Evolutionary conservation across 2,113 vertebrate species (phyloP).

Genomic region (Caranx ignobilis): DNA sequence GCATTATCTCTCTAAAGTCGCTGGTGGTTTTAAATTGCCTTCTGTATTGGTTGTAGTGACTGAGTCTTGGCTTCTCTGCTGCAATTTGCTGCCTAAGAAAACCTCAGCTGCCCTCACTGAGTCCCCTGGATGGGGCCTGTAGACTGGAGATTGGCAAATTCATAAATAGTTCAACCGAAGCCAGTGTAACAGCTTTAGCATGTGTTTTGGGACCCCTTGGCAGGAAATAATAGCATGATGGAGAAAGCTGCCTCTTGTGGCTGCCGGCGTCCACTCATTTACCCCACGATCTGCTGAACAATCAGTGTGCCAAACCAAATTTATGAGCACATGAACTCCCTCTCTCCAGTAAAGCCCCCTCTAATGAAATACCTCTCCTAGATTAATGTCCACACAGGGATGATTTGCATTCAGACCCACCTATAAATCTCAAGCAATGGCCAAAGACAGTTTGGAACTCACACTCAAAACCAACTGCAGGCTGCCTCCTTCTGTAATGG

Average conservation of each 20-base stretch:
- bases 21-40: slow-evolving; percentile 26
- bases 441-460: slow-evolving; percentile 66
- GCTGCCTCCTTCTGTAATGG: slow-evolving; percentile 40
- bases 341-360: slow-evolving; percentile 65
- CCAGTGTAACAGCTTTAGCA: slow-evolving; percentile 53
- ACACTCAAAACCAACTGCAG: slow-evolving; percentile 59
- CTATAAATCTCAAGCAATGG: slow-evolving; percentile 74
- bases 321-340: slow-evolving; percentile 71
- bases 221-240: slow-evolving; percentile 63
- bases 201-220: slow-evolving; percentile 63
- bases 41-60: slow-evolving; percentile 24
- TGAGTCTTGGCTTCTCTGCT: slow-evolving; percentile 37
- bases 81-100: slow-evolving; percentile 52
- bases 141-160: slow-evolving; percentile 59
- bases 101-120: slow-evolving; percentile 43
- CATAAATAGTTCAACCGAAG: slow-evolving; percentile 63
- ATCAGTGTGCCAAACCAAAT: slow-evolving; percentile 78
- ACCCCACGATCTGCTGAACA: slow-evolving; percentile 77
- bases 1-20: not conserved
- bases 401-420: slow-evolving; percentile 77
- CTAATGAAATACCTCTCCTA: slow-evolving; percentile 77
- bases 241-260: slow-evolving; percentile 63
- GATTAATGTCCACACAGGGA: slow-evolving; percentile 76
- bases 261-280: slow-evolving; percentile 68
- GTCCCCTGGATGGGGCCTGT: slow-evolving; percentile 45